Conservation (phyloP, 37 sponge, comb jelly and placozoan genomes). For the Cladorhizidae sp. region DNA sequence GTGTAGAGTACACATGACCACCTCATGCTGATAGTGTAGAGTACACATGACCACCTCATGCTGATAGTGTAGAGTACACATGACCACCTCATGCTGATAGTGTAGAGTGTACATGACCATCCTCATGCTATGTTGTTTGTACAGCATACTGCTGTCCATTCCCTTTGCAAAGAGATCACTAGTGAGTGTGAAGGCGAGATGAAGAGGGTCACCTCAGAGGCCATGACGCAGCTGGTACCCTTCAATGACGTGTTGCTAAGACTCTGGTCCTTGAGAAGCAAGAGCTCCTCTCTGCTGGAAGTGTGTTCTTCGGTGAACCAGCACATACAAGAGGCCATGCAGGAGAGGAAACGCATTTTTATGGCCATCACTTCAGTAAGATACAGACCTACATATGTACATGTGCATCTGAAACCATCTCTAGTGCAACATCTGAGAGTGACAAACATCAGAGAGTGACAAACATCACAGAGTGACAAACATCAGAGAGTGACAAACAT, state of each 20-base stretch:
- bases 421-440: too few relatives aligned
- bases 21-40: too few relatives aligned
- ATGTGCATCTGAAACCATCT: too few relatives aligned
- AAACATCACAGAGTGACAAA: too few relatives aligned
- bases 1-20: too few relatives aligned
- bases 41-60: too few relatives aligned
- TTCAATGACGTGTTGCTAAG: not conserved
- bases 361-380: slow-evolving; percentile 1
- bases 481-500: too few relatives aligned
- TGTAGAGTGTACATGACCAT: not conserved
- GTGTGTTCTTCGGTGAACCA: not conserved
- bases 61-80: too few relatives aligned
- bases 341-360: not conserved
- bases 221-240: not conserved
- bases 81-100: not conserved
- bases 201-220: not conserved
- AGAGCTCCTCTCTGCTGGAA: not conserved
- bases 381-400: too few relatives aligned
- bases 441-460: too few relatives aligned
- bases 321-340: not conserved
- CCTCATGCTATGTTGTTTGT: not conserved
- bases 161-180: not conserved
- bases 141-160: slow-evolving; percentile 12
- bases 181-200: slow-evolving; percentile 12
- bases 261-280: slow-evolving; percentile 1